Percentiles rank a stretch among this genome's conserved stretches.
Conservation (phyloP, 2,888 invertebrate species). For the Coleophora flavipennella region DNA sequence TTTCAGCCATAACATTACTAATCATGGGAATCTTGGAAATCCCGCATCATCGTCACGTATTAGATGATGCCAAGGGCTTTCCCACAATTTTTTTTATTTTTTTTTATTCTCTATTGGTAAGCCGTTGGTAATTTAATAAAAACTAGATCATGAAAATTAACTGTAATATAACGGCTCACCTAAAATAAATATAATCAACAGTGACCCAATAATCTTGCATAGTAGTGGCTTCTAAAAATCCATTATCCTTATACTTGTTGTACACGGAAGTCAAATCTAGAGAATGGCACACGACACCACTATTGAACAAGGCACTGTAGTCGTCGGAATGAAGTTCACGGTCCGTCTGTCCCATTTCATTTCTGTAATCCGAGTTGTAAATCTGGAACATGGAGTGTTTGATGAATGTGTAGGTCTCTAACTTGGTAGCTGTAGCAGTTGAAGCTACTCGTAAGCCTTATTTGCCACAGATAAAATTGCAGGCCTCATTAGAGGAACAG, state of each 20-base stretch:
- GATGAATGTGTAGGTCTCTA: no score
- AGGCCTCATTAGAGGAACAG: not conserved
- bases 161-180: no score
- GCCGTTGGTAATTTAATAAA: no score
- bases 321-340: slow-evolving; percentile 8
- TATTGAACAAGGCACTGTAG: slow-evolving; percentile 62
- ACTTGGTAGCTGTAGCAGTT: no score
- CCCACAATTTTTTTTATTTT: no score
- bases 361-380: slow-evolving; percentile 35
- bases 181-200: slow-evolving; percentile 94
- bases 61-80: no score
- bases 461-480: not conserved
- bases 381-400: slow-evolving; percentile 25
- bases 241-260: slow-evolving; percentile 53
- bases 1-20: no score
- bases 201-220: slow-evolving; percentile 82
- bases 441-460: no score
- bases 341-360: not conserved
- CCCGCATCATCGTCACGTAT: no score
- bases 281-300: slow-evolving; percentile 76
- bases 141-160: no score
- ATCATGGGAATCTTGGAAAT: no score
- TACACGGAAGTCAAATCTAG: slow-evolving; percentile 81
- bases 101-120: no score
- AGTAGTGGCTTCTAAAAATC: slow-evolving; percentile 78